A percentile compares a stretch with the other conserved stretches of the same genome.
phyloP scores from a whole-genome alignment of 2,797 vertebrate genomes.

The Trichosurus vulpecula region DNA sequence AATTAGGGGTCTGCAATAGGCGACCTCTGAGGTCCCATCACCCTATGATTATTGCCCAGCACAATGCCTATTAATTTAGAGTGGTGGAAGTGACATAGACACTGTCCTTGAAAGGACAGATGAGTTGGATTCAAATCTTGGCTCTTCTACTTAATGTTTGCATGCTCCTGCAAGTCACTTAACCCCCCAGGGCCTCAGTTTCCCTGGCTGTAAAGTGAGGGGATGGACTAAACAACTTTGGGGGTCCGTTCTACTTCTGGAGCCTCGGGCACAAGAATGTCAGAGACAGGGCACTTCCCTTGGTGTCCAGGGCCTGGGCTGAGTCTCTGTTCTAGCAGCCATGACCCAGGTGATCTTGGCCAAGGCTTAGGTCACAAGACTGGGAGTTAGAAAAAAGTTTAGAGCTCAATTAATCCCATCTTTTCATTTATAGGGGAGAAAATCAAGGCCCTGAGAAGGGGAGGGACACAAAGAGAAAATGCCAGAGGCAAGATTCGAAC shows the following conservation, averaged over 20 bases:
- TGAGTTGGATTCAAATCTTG: not conserved
- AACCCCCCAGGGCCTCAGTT: not conserved
- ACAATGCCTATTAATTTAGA: not conserved
- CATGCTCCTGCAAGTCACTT: not conserved
- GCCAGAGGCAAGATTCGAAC: not conserved
- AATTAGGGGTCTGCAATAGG: not conserved
- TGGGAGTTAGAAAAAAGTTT: no score
- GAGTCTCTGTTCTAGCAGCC: not conserved
- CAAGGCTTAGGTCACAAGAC: not conserved
- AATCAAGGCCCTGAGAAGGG: not conserved
- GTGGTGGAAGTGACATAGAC: accelerated
- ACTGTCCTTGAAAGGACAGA: not conserved
- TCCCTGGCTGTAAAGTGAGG: not conserved
- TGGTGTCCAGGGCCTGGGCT: no score
- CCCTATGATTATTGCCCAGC: not conserved
- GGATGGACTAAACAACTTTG: not conserved
- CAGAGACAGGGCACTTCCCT: not conserved
- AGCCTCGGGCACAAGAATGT: not conserved
- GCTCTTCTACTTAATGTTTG: not conserved
- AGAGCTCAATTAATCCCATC: no score
- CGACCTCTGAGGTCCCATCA: not conserved
- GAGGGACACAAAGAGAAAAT: not conserved
- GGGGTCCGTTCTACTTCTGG: not conserved
- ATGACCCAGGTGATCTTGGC: not conserved
- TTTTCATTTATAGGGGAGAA: not conserved